Evolutionary conservation across 2,797 vertebrate genomes (phyloP).

Genomic region (Denticeps clupeoides): DNA sequence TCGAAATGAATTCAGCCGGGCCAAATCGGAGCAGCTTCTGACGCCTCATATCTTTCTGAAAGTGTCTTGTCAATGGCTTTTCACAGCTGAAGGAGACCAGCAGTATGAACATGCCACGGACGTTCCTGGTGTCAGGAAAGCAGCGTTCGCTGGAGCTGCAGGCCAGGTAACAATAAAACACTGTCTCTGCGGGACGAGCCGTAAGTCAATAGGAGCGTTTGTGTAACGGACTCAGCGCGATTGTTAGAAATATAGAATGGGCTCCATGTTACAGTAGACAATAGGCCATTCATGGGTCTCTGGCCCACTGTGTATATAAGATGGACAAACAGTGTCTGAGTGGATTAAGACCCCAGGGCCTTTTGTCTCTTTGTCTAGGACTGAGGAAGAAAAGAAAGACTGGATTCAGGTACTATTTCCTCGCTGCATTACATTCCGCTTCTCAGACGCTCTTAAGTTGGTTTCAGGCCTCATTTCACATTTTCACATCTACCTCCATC

Average conservation of each 20-base stretch:
- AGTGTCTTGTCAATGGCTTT: slow-evolving; percentile 71
- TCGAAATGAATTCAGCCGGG: slow-evolving; percentile 14
- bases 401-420: slow-evolving; percentile 73
- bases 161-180: slow-evolving; percentile 56
- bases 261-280: neutral
- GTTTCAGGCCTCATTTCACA: neutral
- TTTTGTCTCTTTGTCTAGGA: slow-evolving; percentile 51
- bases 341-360: neutral
- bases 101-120: slow-evolving; percentile 64
- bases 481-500: neutral
- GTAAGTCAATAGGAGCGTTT: neutral
- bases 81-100: slow-evolving; percentile 69
- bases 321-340: neutral
- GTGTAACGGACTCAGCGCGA: neutral
- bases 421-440: neutral
- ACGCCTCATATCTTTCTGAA: slow-evolving; percentile 15
- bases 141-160: slow-evolving; percentile 81
- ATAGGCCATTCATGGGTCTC: neutral
- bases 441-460: neutral
- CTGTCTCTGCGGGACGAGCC: neutral
- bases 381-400: slow-evolving; percentile 82
- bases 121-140: slow-evolving; percentile 80
- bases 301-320: neutral
- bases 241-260: neutral
- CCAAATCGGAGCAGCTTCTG: slow-evolving; percentile 28